A percentile compares a stretch with the other conserved stretches of the same genome.
Conservation (phyloP, 2,797 vertebrate genomes). For the Loris lydekkerianus region DNA sequence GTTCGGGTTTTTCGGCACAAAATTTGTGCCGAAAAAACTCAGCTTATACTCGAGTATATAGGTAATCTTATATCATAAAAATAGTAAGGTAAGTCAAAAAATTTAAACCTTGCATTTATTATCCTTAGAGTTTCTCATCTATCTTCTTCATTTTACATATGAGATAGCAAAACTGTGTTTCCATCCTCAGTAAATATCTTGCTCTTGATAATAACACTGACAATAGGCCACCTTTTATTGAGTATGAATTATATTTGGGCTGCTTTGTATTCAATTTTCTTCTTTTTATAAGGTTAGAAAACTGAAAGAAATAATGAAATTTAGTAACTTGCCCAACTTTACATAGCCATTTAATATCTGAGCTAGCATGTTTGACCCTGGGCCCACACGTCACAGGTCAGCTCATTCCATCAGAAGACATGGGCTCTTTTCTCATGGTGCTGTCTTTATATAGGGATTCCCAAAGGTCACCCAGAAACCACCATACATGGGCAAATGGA, state of each 20-base stretch:
- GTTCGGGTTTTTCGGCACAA: no score
- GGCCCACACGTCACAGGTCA: not conserved
- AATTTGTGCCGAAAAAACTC: no score
- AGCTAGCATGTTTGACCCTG: not conserved
- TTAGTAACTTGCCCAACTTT: not conserved
- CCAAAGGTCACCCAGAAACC: no score
- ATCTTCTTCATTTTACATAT: not conserved
- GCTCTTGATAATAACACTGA: not conserved
- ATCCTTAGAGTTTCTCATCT: not conserved
- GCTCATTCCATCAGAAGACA: not conserved
- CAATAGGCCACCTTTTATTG: not conserved
- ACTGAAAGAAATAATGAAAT: not conserved
- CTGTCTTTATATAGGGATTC: not conserved
- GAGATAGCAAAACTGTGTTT: not conserved
- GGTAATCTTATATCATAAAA: not conserved
- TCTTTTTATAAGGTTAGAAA: not conserved
- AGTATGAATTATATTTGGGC: not conserved
- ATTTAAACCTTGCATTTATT: not conserved
- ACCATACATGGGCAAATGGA: no score
- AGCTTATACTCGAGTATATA: no score
- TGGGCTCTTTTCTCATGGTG: not conserved
- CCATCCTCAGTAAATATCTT: not conserved
- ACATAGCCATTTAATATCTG: not conserved
- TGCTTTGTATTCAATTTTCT: conserved; percentile 19
- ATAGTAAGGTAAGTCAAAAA: not conserved